Conservation (phyloP, 1,140 invertebrate species). For the Lethocerus indicus region DNA sequence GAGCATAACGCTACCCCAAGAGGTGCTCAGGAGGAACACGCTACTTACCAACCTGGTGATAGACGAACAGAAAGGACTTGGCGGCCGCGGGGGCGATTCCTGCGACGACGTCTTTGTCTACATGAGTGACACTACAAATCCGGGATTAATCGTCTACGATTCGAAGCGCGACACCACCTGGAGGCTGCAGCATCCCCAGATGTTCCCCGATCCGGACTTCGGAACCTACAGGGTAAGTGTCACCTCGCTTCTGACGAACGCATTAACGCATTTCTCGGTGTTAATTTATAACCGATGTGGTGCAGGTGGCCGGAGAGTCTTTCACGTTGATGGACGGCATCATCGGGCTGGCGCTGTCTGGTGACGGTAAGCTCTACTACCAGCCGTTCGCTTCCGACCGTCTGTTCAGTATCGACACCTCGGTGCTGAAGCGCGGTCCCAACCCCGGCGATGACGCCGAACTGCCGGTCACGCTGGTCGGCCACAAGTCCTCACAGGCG, state of each 20-base stretch:
- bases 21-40: conserved; percentile 46
- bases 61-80: conserved; percentile 33
- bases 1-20: conserved; percentile 33
- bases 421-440: conserved; percentile 48
- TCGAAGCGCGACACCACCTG: conserved; percentile 49
- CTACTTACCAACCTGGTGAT: conserved; percentile 59
- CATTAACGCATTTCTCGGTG: neutral
- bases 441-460: conserved; percentile 36
- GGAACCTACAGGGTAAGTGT: conserved; percentile 34
- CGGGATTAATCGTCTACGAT: conserved; percentile 58
- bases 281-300: neutral
- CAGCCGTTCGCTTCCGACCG: conserved; percentile 67
- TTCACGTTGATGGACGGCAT: conserved; percentile 67
- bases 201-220: conserved; percentile 64
- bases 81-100: conserved; percentile 21
- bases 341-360: conserved; percentile 57
- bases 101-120: conserved; percentile 63
- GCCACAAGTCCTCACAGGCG: conserved; percentile 65
- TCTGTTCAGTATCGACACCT: conserved; percentile 54
- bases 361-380: conserved; percentile 44
- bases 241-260: neutral
- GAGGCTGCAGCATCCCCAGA: conserved; percentile 53
- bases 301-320: conserved; percentile 30
- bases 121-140: conserved; percentile 57
- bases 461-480: conserved; percentile 52